phyloP scores from a whole-genome alignment of 2,888 invertebrate species.

The Busseola fusca region DNA sequence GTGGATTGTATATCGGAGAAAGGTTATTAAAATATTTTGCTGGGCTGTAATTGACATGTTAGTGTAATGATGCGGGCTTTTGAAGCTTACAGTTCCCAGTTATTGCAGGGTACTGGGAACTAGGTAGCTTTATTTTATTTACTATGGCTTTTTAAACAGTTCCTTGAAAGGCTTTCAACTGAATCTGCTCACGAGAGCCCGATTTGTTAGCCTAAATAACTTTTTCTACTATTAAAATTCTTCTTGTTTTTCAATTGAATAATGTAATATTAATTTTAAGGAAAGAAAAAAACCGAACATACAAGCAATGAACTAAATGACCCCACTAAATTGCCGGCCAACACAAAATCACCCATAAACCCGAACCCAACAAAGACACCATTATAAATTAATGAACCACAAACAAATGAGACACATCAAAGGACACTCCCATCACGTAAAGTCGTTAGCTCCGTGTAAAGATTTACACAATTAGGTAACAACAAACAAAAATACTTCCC shows the following conservation, averaged over 20 bases:
- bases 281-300: background rate
- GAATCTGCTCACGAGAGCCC: background rate
- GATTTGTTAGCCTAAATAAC: background rate
- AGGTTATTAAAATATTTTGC: conserved; percentile 9
- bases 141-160: background rate
- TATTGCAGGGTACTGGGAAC: background rate
- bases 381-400: conserved; percentile 57
- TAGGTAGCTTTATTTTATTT: background rate
- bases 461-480: conserved; percentile 75
- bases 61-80: conserved; percentile 4
- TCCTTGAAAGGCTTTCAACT: background rate
- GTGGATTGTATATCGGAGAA: conserved; percentile 18
- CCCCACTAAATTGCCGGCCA: background rate
- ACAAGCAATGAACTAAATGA: background rate
- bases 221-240: background rate
- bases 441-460: conserved; percentile 64
- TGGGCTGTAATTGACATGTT: conserved; percentile 16
- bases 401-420: conserved; percentile 65
- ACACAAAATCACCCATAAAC: conserved; percentile 22
- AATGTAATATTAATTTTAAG: background rate
- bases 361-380: conserved; percentile 40
- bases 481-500: conserved; percentile 72
- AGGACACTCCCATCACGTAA: conserved; percentile 59
- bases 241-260: no score
- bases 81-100: background rate